Conservation (phyloP, 2,888 invertebrate species). For the Conus canariensis region DNA sequence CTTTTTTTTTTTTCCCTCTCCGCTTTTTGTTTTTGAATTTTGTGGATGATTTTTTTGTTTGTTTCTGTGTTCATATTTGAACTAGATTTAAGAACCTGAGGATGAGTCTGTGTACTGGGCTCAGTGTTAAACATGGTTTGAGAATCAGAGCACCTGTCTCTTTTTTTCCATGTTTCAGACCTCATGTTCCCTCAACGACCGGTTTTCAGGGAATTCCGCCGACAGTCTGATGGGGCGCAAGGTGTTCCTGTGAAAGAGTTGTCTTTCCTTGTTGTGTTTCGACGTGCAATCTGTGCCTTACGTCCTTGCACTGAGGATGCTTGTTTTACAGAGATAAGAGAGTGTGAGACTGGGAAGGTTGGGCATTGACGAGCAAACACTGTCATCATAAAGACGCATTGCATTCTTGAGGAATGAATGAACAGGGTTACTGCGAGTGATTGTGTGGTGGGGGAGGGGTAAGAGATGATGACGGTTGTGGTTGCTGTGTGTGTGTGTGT, state of each 20-base stretch:
- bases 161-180: constrained; percentile 14
- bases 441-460: not conserved
- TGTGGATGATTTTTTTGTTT: too few relatives aligned
- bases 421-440: not conserved
- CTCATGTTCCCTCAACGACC: constrained; percentile 15
- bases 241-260: constrained; percentile 17
- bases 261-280: too few relatives aligned
- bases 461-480: not conserved
- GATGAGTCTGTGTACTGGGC: too few relatives aligned
- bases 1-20: too few relatives aligned
- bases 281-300: not conserved
- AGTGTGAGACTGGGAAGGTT: too few relatives aligned
- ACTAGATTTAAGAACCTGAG: too few relatives aligned
- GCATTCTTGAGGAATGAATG: too few relatives aligned
- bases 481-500: not conserved
- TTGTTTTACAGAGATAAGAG: too few relatives aligned
- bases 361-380: too few relatives aligned
- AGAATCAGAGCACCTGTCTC: not conserved
- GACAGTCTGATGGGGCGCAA: not conserved
- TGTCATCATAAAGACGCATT: not conserved
- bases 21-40: too few relatives aligned
- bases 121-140: too few relatives aligned
- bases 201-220: not conserved
- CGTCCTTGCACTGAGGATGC: not conserved
- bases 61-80: too few relatives aligned